phyloP scores from a whole-genome alignment of 2,888 invertebrate genomes.

The Eumerus sabulonum region DNA sequence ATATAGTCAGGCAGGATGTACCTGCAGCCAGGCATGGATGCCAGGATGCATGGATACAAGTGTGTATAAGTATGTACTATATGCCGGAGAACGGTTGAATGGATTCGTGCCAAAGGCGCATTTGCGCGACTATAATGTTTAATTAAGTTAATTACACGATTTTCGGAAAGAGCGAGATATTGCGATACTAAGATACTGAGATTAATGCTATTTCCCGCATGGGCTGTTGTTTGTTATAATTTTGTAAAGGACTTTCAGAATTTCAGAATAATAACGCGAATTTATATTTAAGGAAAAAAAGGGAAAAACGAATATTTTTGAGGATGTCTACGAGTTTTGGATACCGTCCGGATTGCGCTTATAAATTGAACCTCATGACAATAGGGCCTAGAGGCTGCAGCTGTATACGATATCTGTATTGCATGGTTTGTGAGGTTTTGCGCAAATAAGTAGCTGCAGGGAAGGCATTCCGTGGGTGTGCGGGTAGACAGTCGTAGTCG shows the following conservation, averaged over 20 bases:
- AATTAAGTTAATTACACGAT: constrained; percentile 66
- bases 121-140: constrained; percentile 67
- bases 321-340: too few species aligned
- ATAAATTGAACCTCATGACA: too few species aligned
- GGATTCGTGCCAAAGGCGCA: constrained; percentile 59
- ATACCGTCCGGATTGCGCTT: too few species aligned
- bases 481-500: too few species aligned
- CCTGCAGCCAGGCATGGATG: constrained; percentile 12
- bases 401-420: too few species aligned
- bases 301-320: too few species aligned
- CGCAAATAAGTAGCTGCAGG: too few species aligned
- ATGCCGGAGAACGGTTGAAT: constrained; percentile 41
- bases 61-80: constrained; percentile 9
- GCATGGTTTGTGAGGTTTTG: too few species aligned
- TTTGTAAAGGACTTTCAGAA: constrained; percentile 18
- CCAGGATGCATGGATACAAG: constrained; percentile 1
- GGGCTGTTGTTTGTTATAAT: constrained; percentile 21
- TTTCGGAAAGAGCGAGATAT: constrained; percentile 47
- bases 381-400: too few species aligned
- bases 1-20: constrained; percentile 27
- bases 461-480: too few species aligned
- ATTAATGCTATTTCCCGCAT: constrained; percentile 55
- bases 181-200: constrained; percentile 17
- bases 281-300: too few species aligned
- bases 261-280: too few species aligned